A percentile compares a stretch with the other conserved stretches of the same genome.
These are phyloP conservation scores for Eugnorisma glareosa DNA, from an alignment of 2,888 invertebrate species.

Conservation along the genomic window DNA sequence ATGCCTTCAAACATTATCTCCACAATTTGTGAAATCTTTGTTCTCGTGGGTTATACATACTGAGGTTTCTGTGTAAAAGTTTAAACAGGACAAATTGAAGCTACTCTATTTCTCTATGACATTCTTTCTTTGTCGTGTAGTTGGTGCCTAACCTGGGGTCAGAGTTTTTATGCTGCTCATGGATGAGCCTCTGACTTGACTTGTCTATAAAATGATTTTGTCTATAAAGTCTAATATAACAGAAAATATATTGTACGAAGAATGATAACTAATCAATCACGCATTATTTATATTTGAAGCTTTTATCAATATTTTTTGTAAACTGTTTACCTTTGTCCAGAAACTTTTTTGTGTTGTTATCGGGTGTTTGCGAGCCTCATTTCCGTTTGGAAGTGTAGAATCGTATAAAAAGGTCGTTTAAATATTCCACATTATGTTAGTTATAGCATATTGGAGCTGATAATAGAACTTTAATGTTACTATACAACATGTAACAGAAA, in stretches of 20 bases:
- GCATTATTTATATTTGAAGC: neutral
- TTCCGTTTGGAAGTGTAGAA: neutral
- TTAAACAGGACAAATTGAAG: neutral
- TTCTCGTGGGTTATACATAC: neutral
- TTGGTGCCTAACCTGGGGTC: too few species aligned
- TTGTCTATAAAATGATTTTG: too few species aligned
- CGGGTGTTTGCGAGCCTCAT: neutral
- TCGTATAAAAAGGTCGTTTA: neutral
- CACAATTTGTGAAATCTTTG: neutral
- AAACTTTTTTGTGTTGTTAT: neutral
- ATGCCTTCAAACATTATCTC: neutral
- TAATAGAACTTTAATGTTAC: neutral
- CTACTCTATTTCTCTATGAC: neutral
- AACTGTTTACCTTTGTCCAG: neutral
- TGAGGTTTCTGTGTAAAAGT: neutral
- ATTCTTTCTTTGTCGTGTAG: too few species aligned
- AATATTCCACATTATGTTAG: neutral
- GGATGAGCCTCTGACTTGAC: too few species aligned
- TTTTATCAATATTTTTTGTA: neutral
- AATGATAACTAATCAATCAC: neutral
- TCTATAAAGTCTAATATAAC: neutral
- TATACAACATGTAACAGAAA: too few species aligned
- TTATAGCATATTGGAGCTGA: neutral
- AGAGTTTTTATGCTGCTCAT: too few species aligned
- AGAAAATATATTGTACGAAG: neutral